Evolutionary conservation across 2,888 invertebrate genomes (phyloP).

Genomic region (Apoda limacodes): DNA sequence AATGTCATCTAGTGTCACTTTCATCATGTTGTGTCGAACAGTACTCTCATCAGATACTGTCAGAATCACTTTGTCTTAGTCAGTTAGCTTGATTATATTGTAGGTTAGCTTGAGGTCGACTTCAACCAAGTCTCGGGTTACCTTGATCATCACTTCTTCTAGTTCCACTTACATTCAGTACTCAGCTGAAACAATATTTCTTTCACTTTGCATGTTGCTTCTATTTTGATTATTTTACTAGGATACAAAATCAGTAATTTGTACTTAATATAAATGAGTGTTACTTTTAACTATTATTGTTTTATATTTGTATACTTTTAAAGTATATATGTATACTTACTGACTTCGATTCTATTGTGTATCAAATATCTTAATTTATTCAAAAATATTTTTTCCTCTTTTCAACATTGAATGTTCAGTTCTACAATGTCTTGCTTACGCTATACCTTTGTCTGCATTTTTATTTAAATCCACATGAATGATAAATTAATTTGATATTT

Average conservation of each 20-base stretch:
- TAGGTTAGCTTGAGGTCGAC: slow-evolving; percentile 62
- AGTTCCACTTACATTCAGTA: slow-evolving; percentile 56
- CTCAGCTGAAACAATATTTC: slow-evolving; percentile 53
- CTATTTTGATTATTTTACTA: slow-evolving; percentile 43
- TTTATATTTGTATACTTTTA: too few species aligned
- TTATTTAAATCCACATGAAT: too few species aligned
- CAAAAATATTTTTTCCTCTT: too few species aligned
- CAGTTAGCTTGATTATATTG: slow-evolving; percentile 60
- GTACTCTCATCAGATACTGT: slow-evolving; percentile 53
- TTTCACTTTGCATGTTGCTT: slow-evolving; percentile 66
- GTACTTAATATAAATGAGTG: too few species aligned
- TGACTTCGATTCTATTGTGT: too few species aligned
- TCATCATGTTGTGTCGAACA: slow-evolving; percentile 56
- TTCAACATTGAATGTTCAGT: too few species aligned
- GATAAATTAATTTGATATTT: too few species aligned
- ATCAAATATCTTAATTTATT: too few species aligned
- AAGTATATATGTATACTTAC: too few species aligned
- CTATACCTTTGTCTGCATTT: too few species aligned
- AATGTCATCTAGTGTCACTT: slow-evolving; percentile 61
- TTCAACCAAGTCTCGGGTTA: slow-evolving; percentile 49
- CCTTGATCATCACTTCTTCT: slow-evolving; percentile 47
- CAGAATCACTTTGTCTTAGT: slow-evolving; percentile 58
- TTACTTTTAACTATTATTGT: slow-evolving; percentile 11
- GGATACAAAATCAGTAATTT: too few species aligned
- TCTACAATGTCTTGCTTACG: too few species aligned